Conservation (phyloP, 2,113 vertebrate genomes). For the Aphyosemion australe region DNA sequence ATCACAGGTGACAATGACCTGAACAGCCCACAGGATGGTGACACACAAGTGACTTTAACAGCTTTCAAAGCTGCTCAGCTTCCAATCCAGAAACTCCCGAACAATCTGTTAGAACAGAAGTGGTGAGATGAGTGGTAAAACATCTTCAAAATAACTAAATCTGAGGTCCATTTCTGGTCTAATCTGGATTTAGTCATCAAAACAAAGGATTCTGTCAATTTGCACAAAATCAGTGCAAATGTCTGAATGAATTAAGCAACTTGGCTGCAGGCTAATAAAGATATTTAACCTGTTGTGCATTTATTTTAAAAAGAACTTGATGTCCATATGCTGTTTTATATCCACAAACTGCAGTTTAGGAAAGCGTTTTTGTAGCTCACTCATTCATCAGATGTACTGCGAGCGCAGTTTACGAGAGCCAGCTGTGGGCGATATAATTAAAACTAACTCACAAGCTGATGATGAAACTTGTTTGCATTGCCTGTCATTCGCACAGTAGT, state of each 20-base stretch:
- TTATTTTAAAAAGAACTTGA: not conserved
- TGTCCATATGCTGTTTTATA: not conserved
- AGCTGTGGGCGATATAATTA: slow-evolving; percentile 6
- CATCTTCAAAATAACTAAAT: not conserved
- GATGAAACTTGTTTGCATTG: slow-evolving; percentile 3
- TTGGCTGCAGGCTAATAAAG: not conserved
- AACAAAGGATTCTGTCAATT: slow-evolving; percentile 20
- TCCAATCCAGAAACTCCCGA: not conserved
- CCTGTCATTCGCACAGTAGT: not conserved
- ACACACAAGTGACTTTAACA: not conserved
- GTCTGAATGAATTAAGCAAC: not conserved
- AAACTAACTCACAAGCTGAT: not conserved
- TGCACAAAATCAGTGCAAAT: slow-evolving; percentile 5
- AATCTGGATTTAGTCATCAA: not conserved
- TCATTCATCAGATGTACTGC: not conserved
- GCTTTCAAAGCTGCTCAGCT: not conserved
- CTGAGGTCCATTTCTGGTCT: not conserved
- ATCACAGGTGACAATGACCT: not conserved
- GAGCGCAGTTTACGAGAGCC: not conserved
- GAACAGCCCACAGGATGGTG: not conserved
- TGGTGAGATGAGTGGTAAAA: not conserved
- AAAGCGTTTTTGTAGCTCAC: too few relatives aligned
- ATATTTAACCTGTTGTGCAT: not conserved
- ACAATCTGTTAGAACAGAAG: not conserved
- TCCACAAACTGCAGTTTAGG: not conserved